A percentile compares a stretch with the other conserved stretches of the same genome.
Evolutionary conservation across 92 coral and sea anemone genomes (phyloP).

Genomic region (Umimayanthus chanpuru): DNA sequence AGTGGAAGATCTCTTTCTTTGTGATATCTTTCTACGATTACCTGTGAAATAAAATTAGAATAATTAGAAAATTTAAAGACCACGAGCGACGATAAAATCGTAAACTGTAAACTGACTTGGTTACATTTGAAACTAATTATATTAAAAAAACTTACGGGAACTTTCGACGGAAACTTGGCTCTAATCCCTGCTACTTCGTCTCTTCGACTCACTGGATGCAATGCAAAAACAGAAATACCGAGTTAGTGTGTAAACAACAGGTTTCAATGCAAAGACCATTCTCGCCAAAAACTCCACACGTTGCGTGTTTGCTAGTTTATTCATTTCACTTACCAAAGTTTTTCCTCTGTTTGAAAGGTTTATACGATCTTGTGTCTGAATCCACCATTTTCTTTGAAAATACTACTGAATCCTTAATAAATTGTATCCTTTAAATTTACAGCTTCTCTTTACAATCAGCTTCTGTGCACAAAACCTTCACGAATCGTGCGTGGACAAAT

Average conservation of each 20-base stretch:
- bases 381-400: slow-evolving; percentile 66
- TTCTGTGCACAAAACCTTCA: background rate
- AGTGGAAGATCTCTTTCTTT: slow-evolving; percentile 94
- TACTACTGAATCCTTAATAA: background rate
- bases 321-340: slow-evolving; percentile 81
- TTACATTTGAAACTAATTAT: background rate
- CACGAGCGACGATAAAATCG: slow-evolving; percentile 3
- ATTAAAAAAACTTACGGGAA: slow-evolving; percentile 79
- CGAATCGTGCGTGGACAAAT: background rate
- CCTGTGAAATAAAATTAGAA: slow-evolving; percentile 56
- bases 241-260: slow-evolving; percentile 10
- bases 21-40: slow-evolving; percentile 97
- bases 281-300: slow-evolving; percentile 27
- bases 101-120: background rate
- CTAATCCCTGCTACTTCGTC: slow-evolving; percentile 98
- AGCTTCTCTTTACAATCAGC: background rate
- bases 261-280: background rate
- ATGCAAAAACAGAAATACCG: slow-evolving; percentile 19
- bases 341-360: slow-evolving; percentile 94
- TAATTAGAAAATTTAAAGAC: slow-evolving; percentile 1
- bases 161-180: slow-evolving; percentile 96
- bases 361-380: slow-evolving; percentile 66
- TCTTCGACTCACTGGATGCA: slow-evolving; percentile 80
- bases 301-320: background rate
- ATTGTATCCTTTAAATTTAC: background rate